A percentile compares a stretch with the other conserved stretches of the same genome.
These are phyloP conservation scores for Botia almorhae DNA, from an alignment of 2,797 vertebrate species.

Conservation along the genomic window DNA sequence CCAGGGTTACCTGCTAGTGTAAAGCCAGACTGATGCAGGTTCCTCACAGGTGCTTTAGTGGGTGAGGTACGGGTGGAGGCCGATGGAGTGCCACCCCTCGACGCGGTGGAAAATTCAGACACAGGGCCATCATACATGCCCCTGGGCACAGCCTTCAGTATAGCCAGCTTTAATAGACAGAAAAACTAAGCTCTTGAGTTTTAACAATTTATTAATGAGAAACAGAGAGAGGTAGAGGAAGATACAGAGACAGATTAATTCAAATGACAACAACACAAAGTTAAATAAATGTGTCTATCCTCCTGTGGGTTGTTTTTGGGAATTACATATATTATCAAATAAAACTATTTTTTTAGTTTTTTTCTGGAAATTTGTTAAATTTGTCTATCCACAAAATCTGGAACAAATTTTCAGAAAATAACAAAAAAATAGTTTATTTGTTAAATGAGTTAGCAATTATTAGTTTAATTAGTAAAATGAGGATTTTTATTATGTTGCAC, in stretches of 20 bases:
- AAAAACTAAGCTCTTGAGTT: conserved; percentile 2
- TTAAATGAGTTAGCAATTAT: no score
- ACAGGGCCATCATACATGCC: conserved; percentile 97
- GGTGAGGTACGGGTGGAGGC: conserved; percentile 92
- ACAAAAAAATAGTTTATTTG: no score
- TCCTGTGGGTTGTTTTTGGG: conserved; percentile 9
- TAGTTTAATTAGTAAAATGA: background rate
- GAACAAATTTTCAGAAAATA: no score
- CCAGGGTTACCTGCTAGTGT: conserved; percentile 88
- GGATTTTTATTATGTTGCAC: background rate
- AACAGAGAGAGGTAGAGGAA: background rate
- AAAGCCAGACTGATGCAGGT: conserved; percentile 96
- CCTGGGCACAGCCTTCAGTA: conserved; percentile 91
- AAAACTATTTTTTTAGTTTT: background rate
- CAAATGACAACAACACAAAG: no score
- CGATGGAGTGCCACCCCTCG: conserved; percentile 90
- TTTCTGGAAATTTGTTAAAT: background rate
- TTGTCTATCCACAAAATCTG: no score
- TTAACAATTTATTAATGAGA: background rate
- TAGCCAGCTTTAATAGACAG: conserved; percentile 82
- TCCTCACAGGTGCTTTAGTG: conserved; percentile 87
- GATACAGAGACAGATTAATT: no score
- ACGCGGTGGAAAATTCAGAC: conserved; percentile 90
- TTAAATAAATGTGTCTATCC: background rate
- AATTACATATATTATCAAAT: background rate